Conservation (phyloP, 2,797 vertebrate species). For the Cossypha dichroa region DNA sequence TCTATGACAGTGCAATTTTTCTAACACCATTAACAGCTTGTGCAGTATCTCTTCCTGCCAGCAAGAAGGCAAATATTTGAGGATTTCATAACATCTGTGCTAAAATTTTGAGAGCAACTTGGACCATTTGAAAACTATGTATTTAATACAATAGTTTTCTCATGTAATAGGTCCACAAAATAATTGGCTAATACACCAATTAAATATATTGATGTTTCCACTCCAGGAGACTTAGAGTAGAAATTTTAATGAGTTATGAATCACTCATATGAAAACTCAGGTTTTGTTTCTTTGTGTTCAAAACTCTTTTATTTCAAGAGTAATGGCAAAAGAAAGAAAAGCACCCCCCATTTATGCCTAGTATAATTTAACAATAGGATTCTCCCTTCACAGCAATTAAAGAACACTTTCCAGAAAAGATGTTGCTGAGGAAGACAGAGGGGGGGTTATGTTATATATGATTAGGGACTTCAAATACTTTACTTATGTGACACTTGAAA, state of each 20-base stretch:
- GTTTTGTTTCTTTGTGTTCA: background rate
- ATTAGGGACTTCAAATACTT: background rate
- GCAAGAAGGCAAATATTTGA: background rate
- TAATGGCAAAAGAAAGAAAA: background rate
- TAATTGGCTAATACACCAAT: background rate
- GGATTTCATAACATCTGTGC: background rate
- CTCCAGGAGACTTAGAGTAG: background rate
- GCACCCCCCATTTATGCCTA: background rate
- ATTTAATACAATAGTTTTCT: background rate
- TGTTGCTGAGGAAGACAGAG: background rate
- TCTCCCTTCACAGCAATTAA: background rate
- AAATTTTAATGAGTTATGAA: background rate
- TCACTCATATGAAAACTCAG: background rate
- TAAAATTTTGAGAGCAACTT: background rate
- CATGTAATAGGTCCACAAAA: background rate
- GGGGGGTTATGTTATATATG: rapidly evolving
- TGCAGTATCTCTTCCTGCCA: background rate
- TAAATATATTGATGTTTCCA: background rate
- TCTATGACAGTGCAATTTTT: background rate
- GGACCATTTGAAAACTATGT: background rate
- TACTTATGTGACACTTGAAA: background rate
- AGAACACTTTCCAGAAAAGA: background rate
- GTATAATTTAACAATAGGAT: background rate
- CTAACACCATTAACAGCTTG: background rate
- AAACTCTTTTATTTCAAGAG: background rate